These are phyloP conservation scores for Megathymus violae DNA, from an alignment of 1,140 invertebrate genomes.

Conservation along the genomic window DNA sequence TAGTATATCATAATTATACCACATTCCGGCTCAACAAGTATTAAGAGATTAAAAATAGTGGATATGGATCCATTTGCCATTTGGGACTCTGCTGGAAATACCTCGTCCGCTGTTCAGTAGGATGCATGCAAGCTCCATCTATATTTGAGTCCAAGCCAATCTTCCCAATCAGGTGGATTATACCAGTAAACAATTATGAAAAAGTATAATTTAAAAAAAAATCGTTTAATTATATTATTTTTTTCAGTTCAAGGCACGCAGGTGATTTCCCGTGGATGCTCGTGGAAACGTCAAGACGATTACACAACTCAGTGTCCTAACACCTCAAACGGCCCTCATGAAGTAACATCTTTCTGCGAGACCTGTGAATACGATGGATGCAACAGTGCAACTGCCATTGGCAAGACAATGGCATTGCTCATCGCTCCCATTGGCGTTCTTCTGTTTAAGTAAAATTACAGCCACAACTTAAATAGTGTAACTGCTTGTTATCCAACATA, in stretches of 20 bases:
- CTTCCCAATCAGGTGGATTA: no score
- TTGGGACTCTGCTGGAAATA: no score
- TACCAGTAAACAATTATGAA: no score
- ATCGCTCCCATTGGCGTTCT: conserved; percentile 70
- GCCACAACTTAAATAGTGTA: conserved; percentile 9
- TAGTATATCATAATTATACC: no score
- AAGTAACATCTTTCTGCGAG: conserved; percentile 83
- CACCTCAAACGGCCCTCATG: conserved; percentile 73
- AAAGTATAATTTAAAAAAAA: no score
- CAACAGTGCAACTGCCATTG: conserved; percentile 77
- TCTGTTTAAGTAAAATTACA: conserved; percentile 65
- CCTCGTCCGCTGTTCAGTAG: no score
- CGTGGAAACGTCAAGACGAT: conserved; percentile 83
- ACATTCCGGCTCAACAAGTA: no score
- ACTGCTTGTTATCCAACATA: conserved; percentile 38
- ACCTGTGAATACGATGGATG: conserved; percentile 84
- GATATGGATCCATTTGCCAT: no score
- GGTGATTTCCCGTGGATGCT: conserved; percentile 83
- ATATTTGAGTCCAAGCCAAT: no score
- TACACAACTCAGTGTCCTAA: conserved; percentile 81
- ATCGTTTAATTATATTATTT: neutral
- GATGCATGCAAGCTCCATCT: no score
- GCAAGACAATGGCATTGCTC: conserved; percentile 73
- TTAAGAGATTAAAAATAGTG: no score
- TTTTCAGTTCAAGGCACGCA: conserved; percentile 80